Conservation (phyloP, 2,888 invertebrate species). For the Orchesella flavescens region DNA sequence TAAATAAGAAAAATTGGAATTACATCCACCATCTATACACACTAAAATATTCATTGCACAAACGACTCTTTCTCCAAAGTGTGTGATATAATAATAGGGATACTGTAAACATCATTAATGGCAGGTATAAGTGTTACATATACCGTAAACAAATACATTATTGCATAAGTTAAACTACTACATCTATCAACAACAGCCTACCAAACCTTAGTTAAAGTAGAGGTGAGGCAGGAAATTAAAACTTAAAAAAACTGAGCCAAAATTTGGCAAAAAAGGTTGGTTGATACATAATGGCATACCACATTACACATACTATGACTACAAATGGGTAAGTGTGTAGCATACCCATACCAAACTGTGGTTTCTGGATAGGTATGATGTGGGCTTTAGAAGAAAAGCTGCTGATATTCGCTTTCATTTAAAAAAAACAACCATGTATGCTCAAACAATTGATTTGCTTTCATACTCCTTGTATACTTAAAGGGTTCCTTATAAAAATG, state of each 20-base stretch:
- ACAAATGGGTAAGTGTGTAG: background rate
- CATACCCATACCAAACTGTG: background rate
- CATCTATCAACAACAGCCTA: slow-evolving; percentile 53
- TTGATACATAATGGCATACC: background rate
- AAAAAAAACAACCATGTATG: background rate
- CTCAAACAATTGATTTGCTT: background rate
- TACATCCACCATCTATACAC: no score
- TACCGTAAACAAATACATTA: slow-evolving; percentile 37
- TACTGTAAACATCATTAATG: slow-evolving; percentile 1
- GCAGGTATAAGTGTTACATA: slow-evolving; percentile 28
- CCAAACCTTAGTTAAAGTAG: background rate
- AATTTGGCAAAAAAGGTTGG: background rate
- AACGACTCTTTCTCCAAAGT: no score
- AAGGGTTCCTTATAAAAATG: slow-evolving; percentile 30
- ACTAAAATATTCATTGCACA: no score
- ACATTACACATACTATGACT: background rate
- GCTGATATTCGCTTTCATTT: no score
- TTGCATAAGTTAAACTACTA: slow-evolving; percentile 60
- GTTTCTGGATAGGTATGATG: no score
- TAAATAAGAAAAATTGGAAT: no score
- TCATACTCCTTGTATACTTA: background rate
- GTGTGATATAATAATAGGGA: no score
- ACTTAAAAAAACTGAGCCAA: background rate
- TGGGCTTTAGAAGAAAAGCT: no score
- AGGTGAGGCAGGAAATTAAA: background rate